phyloP scores from a whole-genome alignment of 2,888 invertebrate genomes.

The Mystacides longicornis region DNA sequence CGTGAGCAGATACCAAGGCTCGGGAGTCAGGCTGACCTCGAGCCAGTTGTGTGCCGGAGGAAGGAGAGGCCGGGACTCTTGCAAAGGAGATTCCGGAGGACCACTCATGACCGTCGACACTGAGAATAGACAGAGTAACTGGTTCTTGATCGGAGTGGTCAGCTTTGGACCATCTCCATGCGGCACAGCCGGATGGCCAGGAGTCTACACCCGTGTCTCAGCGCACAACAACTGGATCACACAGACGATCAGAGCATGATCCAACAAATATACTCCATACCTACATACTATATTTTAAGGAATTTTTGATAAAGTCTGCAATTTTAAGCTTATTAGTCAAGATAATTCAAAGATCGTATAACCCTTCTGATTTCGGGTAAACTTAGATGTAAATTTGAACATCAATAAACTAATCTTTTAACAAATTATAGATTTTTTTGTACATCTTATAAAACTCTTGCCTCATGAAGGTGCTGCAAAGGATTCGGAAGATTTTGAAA shows the following conservation, averaged over 20 bases:
- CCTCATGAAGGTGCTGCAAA: too few species aligned
- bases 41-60: constrained; percentile 54
- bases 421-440: too few species aligned
- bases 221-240: constrained; percentile 54
- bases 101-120: constrained; percentile 47
- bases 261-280: neutral
- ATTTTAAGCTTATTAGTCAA: too few species aligned
- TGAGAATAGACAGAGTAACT: constrained; percentile 33
- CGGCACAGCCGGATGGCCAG: constrained; percentile 52
- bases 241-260: constrained; percentile 34
- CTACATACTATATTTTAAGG: neutral
- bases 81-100: constrained; percentile 58
- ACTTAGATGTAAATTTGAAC: too few species aligned
- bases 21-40: constrained; percentile 3
- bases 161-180: constrained; percentile 58
- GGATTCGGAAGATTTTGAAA: too few species aligned
- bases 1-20: constrained; percentile 40
- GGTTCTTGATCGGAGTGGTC: constrained; percentile 49
- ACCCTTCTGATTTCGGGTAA: too few species aligned
- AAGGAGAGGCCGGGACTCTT: constrained; percentile 49
- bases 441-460: too few species aligned
- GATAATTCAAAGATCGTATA: too few species aligned
- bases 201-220: constrained; percentile 54
- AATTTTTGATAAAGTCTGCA: too few species aligned
- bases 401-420: too few species aligned